Evolutionary conservation across 2,888 invertebrate genomes (phyloP), one percentile per base, ranked within the genome.

Genomic region (Nomada flava): DNA sequence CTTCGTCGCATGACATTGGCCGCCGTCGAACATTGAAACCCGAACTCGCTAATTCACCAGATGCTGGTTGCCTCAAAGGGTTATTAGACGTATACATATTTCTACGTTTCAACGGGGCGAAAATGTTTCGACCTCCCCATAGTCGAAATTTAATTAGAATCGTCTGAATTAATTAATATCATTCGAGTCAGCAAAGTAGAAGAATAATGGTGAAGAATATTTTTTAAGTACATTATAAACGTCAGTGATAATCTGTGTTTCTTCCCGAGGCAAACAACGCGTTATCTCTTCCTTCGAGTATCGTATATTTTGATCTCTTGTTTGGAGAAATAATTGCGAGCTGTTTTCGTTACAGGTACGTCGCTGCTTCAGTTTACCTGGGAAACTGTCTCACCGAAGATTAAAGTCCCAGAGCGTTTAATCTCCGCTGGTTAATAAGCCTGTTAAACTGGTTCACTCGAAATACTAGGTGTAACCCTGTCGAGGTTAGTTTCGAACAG

Each of bases 1-100:
- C 89, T 90, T 89, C 89, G 87, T 82, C 87, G 87, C 86, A 85
- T 82, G 87, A 91, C 84, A 88, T 86, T 86, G 79, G 73, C 67
- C 77, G 67, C 52, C 73, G 70, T 76, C 74, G 79, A 76, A 76
- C 62, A 80, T 80, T 67, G 76, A 71, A 85, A 81, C 86, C 73
- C 72, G 76, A 87, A 88, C 77, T 87, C 75, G 86, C 83, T 83
- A 80, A 87, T 86, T 76, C 77, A 67, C 65, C 53, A 74, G 60
- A 80, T 62, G 59, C 71, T 71, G 50, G 44, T 15, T 2, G n/a
- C 7, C 23, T 13, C 23, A 78, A 82, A 79, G 62, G 55, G 44
- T 76, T 79, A 73, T 78, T 70, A 78, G 78, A 70, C 57, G 42
- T 29, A 2, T 4, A 59, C 47, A 44, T 44, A 47, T 78, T 15